These are phyloP conservation scores for Capreolus pygargus DNA, from an alignment of 2,113 vertebrate genomes.

Conservation along the genomic window DNA sequence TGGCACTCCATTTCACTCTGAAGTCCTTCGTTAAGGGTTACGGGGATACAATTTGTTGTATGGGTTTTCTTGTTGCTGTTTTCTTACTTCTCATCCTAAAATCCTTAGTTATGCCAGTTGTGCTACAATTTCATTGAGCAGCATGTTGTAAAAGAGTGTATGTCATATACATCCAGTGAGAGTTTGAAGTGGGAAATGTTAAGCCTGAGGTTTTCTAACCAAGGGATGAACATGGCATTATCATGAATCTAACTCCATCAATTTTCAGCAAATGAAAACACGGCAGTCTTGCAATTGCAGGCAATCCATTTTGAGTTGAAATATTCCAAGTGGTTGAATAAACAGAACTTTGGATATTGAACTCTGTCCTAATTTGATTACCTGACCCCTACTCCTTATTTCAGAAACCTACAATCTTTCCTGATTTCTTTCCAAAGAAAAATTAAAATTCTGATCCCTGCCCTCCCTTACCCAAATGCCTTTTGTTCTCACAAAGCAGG, in stretches of 20 bases:
- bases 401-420: neutral
- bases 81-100: conserved; percentile 32
- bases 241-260: conserved; percentile 28
- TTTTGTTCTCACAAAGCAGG: neutral
- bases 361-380: neutral
- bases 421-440: neutral
- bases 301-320: conserved; percentile 21
- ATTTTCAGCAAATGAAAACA: conserved; percentile 30
- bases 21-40: conserved; percentile 37
- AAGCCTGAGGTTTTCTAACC: conserved; percentile 56
- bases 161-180: conserved; percentile 57
- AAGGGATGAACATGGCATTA: conserved; percentile 52
- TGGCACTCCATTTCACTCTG: conserved; percentile 23
- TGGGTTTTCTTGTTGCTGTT: conserved; percentile 9
- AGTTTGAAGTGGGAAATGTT: neutral
- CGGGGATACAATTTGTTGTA: conserved; percentile 35
- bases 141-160: conserved; percentile 22
- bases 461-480: neutral
- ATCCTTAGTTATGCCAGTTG: neutral
- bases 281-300: neutral
- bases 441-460: conserved; percentile 27
- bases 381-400: neutral
- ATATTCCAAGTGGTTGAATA: neutral
- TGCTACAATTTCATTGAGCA: neutral
- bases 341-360: neutral